These are phyloP conservation scores for Drosophila tanythrix DNA, from an alignment of 2,888 invertebrate species.

Conservation along the genomic window DNA sequence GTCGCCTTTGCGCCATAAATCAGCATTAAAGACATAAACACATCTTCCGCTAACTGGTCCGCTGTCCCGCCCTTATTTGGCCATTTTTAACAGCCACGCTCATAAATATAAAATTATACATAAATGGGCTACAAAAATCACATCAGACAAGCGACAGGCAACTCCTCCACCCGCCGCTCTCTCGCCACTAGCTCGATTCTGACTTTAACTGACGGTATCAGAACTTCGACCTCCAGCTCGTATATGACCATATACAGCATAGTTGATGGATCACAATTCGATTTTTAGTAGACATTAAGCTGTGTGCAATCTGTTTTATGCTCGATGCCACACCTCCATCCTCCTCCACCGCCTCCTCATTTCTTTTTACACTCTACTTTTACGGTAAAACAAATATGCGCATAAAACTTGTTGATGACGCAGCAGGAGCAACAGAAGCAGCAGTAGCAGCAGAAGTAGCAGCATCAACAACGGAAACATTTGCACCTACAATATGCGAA, in stretches of 20 bases:
- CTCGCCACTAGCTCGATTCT: not conserved
- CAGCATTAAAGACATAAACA: conserved; percentile 72
- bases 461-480: conserved; percentile 54
- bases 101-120: conserved; percentile 78
- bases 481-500: conserved; percentile 38
- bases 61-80: conserved; percentile 25
- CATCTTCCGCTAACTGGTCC: conserved; percentile 29
- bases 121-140: conserved; percentile 75
- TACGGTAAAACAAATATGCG: conserved; percentile 66
- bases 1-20: conserved; percentile 62
- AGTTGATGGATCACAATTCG: conserved; percentile 77
- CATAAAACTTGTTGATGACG: conserved; percentile 67
- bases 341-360: not conserved
- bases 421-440: conserved; percentile 38
- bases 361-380: conserved; percentile 41
- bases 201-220: conserved; percentile 26
- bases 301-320: conserved; percentile 69
- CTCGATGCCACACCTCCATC: conserved; percentile 6
- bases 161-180: conserved; percentile 1
- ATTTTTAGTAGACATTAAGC: conserved; percentile 79
- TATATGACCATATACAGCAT: conserved; percentile 55
- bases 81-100: conserved; percentile 68
- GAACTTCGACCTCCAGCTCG: conserved; percentile 45
- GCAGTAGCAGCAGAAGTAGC: conserved; percentile 6
- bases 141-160: conserved; percentile 53